phyloP scores from a whole-genome alignment of 2,797 vertebrate species.

The Rhabdomys pumilio region DNA sequence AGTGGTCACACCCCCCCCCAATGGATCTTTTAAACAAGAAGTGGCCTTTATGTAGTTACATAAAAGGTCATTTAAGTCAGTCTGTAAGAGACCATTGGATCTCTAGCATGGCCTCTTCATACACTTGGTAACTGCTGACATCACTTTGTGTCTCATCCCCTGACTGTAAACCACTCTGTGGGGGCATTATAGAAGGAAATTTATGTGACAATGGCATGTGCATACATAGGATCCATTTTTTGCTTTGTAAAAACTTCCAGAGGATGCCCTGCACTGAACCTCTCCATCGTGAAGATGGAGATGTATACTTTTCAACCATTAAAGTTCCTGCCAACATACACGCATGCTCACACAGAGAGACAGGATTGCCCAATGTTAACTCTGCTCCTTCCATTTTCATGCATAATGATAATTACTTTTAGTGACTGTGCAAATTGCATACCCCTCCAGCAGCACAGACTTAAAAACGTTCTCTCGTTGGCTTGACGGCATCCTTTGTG shows the following conservation, averaged over 20 bases:
- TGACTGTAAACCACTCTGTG: rapidly evolving
- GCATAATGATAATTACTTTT: background rate
- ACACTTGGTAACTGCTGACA: background rate
- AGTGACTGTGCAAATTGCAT: background rate
- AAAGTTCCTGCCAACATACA: background rate
- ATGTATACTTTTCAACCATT: background rate
- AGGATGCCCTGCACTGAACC: background rate
- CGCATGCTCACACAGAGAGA: background rate
- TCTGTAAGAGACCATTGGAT: background rate
- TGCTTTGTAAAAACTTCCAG: background rate
- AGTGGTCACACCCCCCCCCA: too few relatives aligned
- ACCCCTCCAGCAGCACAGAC: background rate
- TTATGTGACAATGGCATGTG: background rate
- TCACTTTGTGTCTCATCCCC: background rate
- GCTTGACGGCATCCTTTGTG: background rate
- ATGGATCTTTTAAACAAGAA: background rate
- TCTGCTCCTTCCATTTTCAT: background rate
- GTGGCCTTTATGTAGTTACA: background rate
- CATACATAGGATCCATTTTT: background rate
- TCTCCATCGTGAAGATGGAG: too few relatives aligned
- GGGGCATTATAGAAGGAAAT: background rate
- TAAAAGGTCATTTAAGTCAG: background rate
- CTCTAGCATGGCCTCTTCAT: background rate
- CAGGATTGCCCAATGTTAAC: background rate
- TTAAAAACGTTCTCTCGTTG: background rate